Conservation (phyloP, 2,113 vertebrate species). For the Trematomus loennbergii region DNA sequence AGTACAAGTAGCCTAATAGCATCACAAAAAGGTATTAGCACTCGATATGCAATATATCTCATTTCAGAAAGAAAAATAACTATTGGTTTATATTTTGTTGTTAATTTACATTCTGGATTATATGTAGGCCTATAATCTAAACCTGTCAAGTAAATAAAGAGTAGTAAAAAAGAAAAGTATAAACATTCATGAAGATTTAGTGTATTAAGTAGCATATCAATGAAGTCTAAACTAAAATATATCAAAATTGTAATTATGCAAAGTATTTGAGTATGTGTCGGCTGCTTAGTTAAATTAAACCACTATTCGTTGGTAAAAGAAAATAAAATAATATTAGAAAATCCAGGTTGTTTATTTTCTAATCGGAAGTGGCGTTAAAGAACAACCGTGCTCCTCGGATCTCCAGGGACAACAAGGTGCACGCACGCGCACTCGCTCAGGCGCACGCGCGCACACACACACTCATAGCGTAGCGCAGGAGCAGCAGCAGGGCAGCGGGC, state of each 20-base stretch:
- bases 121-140: background rate
- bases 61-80: no score
- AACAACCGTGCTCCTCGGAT: slow-evolving; percentile 27
- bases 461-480: background rate
- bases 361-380: slow-evolving; percentile 17
- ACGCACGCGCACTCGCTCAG: slow-evolving; percentile 4
- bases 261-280: background rate
- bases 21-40: no score
- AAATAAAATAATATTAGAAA: background rate
- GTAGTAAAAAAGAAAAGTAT: background rate
- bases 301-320: background rate
- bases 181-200: background rate
- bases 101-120: no score
- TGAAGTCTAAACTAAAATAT: background rate
- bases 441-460: background rate
- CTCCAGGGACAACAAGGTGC: slow-evolving; percentile 76
- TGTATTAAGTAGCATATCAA: no score
- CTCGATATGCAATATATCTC: no score
- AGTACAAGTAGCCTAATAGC: no score
- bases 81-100: no score
- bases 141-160: background rate
- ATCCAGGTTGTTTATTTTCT: background rate
- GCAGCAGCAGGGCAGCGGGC: slow-evolving; percentile 1
- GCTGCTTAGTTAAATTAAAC: background rate
- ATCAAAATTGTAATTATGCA: background rate